These are phyloP conservation scores for Eristalis tenax DNA, from an alignment of 2,888 invertebrate species.

Conservation along the genomic window DNA sequence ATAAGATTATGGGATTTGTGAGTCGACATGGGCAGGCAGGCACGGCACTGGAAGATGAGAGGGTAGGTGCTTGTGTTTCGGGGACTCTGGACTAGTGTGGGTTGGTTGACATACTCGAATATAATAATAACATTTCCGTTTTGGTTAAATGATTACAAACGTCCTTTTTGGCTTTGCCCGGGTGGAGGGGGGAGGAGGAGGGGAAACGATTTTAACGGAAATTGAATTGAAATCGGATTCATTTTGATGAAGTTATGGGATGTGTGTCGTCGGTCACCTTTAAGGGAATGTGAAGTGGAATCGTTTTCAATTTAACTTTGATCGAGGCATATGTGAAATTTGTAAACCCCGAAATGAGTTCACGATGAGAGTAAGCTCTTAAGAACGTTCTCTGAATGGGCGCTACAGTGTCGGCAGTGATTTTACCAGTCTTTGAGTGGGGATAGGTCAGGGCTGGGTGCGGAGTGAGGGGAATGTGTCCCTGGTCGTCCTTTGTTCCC, in stretches of 20 bases:
- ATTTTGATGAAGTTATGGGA: slow-evolving; percentile 6
- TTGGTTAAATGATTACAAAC: slow-evolving; percentile 55
- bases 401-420: not conserved
- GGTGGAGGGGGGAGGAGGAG: not conserved
- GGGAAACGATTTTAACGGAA: slow-evolving; percentile 40
- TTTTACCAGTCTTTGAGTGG: not conserved
- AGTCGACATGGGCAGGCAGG: not conserved
- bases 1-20: slow-evolving; percentile 62
- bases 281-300: not conserved
- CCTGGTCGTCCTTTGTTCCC: not conserved
- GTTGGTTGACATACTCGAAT: slow-evolving; percentile 22
- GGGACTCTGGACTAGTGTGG: not conserved
- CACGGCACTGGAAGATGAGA: too few relatives aligned
- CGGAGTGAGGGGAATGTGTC: not conserved
- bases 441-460: not conserved
- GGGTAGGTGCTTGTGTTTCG: not conserved
- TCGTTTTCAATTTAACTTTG: not conserved
- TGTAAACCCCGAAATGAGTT: not conserved
- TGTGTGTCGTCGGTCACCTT: not conserved
- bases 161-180: slow-evolving; percentile 1
- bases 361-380: not conserved
- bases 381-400: not conserved
- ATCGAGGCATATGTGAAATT: not conserved
- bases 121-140: slow-evolving; percentile 64
- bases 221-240: slow-evolving; percentile 36